Percentiles rank a stretch among this genome's conserved stretches.
These are phyloP conservation scores for Palythoa grandis DNA, from an alignment of 92 coral and sea anemone species.

Conservation along the genomic window DNA sequence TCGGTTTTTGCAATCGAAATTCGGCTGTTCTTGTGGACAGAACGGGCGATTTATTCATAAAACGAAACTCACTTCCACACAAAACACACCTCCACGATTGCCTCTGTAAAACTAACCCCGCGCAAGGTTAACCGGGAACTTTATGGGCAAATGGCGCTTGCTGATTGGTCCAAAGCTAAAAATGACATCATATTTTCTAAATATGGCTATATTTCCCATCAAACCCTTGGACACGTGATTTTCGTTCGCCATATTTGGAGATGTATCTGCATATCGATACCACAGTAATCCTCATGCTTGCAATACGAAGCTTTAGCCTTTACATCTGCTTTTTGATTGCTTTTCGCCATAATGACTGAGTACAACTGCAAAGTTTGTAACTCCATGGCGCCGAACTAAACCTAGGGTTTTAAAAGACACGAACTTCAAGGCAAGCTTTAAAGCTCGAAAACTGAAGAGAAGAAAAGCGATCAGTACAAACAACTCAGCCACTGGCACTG, in stretches of 20 bases:
- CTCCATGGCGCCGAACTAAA: no score
- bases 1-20: conserved; percentile 15
- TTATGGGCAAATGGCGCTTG: conserved; percentile 33
- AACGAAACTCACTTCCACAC: not conserved
- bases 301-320: no score
- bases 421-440: not conserved
- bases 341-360: no score
- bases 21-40: conserved; percentile 18
- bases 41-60: conserved; percentile 4
- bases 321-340: no score
- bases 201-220: conserved; percentile 41
- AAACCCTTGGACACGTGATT: conserved; percentile 11
- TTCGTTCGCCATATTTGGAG: conserved; percentile 24
- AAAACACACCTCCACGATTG: conserved; percentile 44
- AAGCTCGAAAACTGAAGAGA: not conserved
- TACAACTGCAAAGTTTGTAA: no score
- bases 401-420: not conserved
- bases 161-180: conserved; percentile 53
- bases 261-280: conserved; percentile 25
- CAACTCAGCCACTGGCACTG: no score
- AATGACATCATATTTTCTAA: conserved; percentile 61
- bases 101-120: conserved; percentile 26
- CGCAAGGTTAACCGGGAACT: conserved; percentile 41
- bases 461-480: no score
- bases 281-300: no score